Percentiles rank a stretch among this genome's conserved stretches.
Evolutionary conservation across 2,797 vertebrate genomes (phyloP).

Genomic region (Simalia tracyae): DNA sequence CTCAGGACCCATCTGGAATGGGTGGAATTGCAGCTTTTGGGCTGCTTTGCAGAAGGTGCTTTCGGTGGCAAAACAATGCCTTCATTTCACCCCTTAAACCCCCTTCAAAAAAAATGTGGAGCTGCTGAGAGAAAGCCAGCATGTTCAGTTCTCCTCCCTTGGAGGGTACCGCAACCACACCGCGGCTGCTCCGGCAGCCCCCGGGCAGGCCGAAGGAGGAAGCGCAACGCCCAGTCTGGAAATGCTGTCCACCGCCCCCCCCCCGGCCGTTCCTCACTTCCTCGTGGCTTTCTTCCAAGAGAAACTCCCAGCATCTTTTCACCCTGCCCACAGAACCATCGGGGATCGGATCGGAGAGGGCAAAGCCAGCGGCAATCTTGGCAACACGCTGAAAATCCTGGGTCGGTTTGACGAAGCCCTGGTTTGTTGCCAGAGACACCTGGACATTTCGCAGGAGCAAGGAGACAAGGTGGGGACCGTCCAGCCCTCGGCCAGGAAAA

Average conservation of each 20-base stretch:
- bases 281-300: background rate
- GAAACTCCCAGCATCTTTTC: conserved; percentile 8
- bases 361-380: conserved; percentile 96
- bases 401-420: conserved; percentile 92
- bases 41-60: no score
- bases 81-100: background rate
- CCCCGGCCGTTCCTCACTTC: background rate
- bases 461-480: conserved; percentile 86
- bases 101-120: background rate
- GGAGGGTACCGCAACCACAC: background rate
- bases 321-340: conserved; percentile 80
- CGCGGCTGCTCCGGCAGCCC: no score
- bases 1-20: no score
- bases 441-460: conserved; percentile 95
- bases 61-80: no score
- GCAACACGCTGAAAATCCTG: conserved; percentile 93
- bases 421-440: conserved; percentile 92
- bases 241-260: background rate
- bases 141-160: background rate
- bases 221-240: background rate
- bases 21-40: no score
- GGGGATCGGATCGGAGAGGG: conserved; percentile 94
- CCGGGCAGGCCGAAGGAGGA: background rate
- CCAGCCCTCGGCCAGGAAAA: background rate
- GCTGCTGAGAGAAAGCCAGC: background rate